Percentiles rank a stretch among this genome's conserved stretches.
phyloP scores from a whole-genome alignment of 2,113 vertebrate species.

The Pungitius pungitius region DNA sequence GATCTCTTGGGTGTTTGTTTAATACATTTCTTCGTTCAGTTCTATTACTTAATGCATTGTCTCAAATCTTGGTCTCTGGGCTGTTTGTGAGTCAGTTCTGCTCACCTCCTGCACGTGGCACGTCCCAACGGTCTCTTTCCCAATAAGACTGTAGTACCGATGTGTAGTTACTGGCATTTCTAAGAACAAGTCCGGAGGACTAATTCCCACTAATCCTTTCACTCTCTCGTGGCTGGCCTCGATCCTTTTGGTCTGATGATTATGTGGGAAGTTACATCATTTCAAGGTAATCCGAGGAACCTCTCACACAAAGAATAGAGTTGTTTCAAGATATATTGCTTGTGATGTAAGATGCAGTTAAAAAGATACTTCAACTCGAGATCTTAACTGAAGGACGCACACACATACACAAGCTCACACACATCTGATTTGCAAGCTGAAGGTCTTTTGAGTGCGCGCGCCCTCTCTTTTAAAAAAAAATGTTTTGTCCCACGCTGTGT shows the following conservation, averaged over 20 bases:
- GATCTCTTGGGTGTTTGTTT: constrained; percentile 48
- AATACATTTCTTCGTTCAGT: constrained; percentile 48
- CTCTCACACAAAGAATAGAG: not conserved
- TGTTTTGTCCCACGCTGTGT: constrained; percentile 19
- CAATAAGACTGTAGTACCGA: no score
- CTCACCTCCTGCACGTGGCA: not conserved
- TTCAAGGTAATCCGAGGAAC: constrained; percentile 18
- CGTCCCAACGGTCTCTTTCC: not conserved
- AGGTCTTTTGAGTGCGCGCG: constrained; percentile 33
- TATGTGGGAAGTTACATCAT: constrained; percentile 12
- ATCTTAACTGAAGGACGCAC: constrained; percentile 45
- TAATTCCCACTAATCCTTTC: constrained; percentile 10
- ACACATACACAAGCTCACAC: not conserved
- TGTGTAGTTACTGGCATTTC: not conserved
- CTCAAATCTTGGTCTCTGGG: constrained; percentile 5
- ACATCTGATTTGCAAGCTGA: constrained; percentile 38
- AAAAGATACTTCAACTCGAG: constrained; percentile 16
- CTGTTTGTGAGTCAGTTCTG: constrained; percentile 7
- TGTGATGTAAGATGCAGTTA: constrained; percentile 11
- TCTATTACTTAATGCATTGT: constrained; percentile 55
- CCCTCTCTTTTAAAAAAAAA: not conserved
- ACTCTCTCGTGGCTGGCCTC: constrained; percentile 13
- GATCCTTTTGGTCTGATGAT: not conserved
- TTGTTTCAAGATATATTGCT: constrained; percentile 7
- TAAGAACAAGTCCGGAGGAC: not conserved